Evolutionary conservation across 2,797 vertebrate genomes (phyloP).

Genomic region (Karalla daura): DNA sequence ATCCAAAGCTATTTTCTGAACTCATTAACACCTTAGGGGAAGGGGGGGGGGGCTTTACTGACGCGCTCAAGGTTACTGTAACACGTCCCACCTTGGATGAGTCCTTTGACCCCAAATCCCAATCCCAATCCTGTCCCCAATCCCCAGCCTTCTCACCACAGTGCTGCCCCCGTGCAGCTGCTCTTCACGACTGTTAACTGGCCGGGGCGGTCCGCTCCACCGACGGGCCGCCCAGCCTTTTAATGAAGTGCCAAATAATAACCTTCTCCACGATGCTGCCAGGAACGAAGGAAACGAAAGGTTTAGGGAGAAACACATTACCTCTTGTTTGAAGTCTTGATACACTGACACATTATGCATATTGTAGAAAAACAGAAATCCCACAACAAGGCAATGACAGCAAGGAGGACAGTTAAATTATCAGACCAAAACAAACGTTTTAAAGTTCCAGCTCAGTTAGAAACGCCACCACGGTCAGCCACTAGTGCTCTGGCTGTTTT

Average conservation of each 20-base stretch:
- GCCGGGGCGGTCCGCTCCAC: constrained; percentile 79
- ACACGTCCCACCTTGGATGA: constrained; percentile 77
- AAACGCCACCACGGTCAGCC: constrained; percentile 69
- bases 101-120: constrained; percentile 79
- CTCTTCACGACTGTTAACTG: constrained; percentile 89
- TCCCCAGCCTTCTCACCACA: constrained; percentile 76
- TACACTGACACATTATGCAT: constrained; percentile 83
- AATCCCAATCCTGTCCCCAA: constrained; percentile 74
- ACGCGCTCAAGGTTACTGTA: constrained; percentile 75
- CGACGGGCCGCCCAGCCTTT: constrained; percentile 81
- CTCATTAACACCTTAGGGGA: constrained; percentile 71
- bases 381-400: constrained; percentile 64
- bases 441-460: constrained; percentile 67
- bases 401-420: constrained; percentile 73
- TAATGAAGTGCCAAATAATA: constrained; percentile 90
- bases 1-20: constrained; percentile 80
- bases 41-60: constrained; percentile 46
- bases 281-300: constrained; percentile 76
- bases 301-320: constrained; percentile 83
- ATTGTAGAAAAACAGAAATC: constrained; percentile 70
- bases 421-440: constrained; percentile 72
- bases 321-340: constrained; percentile 85
- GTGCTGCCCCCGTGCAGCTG: constrained; percentile 79
- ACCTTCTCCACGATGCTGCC: constrained; percentile 85
- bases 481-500: constrained; percentile 77